Evolutionary conservation across 2,888 invertebrate species (phyloP), one percentile per base, ranked within the genome.

Genomic region (Agapetus fuscipes): DNA sequence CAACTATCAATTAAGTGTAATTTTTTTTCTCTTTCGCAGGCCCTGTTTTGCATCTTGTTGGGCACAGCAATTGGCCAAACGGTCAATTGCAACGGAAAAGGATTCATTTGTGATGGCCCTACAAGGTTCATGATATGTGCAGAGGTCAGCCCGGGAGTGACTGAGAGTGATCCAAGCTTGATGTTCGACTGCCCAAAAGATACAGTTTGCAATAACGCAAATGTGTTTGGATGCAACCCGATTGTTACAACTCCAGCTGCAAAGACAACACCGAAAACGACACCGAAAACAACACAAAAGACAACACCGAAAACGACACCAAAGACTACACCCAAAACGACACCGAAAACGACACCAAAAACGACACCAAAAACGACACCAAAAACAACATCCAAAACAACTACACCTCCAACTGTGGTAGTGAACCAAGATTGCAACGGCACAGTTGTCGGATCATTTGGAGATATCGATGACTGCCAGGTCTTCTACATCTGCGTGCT

Each of bases 41-140:
- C n/a, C n/a, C n/a, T n/a, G n/a, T n/a, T n/a, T n/a, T n/a, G n/a
- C n/a, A n/a, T n/a, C n/a, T n/a, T n/a, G n/a, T n/a, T n/a, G n/a
- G n/a, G n/a, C n/a, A n/a, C n/a, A n/a, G 29, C n/a, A 11, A 5
- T 9, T 12, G 29, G 17, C 11, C 32, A 34, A 27, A 27, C 26
- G n/a, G 32, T 42, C 9, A 37, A 45, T 25, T 51, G 51, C 32
- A 39, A 48, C 27, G 43, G 41, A 28, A 50, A 45, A 42, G 49
- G 45, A 28, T 49, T 49, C 33, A 14, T 45, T 12, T 51, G 51
- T 43, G 16, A 38, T 14, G 37, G 48, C 29, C 24, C 39, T 16
- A 48, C 43, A 11, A 39, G 36, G 17, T 51, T 50, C 39, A 46
- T 47, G 29, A 43, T 49, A 17, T 51, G 51, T 25, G 46, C 49